Evolutionary conservation across 2,888 invertebrate genomes (phyloP).

Genomic region (Sclerodermus sp.): DNA sequence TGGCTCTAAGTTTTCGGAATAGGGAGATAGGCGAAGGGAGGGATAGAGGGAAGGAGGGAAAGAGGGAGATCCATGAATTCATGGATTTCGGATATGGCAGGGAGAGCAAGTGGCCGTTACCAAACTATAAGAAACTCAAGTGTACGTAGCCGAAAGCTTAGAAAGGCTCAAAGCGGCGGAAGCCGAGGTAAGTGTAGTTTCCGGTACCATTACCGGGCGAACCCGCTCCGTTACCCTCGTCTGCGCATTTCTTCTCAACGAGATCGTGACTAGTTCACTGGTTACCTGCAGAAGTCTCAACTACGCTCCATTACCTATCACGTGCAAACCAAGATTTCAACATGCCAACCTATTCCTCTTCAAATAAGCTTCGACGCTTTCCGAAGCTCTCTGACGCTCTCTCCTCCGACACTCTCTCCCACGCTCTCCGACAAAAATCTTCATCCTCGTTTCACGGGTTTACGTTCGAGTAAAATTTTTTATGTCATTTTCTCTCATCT

Average conservation of each 20-base stretch:
- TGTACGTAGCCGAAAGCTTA: slow-evolving; percentile 12
- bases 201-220: slow-evolving; percentile 46
- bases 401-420: slow-evolving; percentile 1
- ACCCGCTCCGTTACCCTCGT: slow-evolving; percentile 33
- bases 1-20: too few relatives aligned
- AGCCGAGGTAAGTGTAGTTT: slow-evolving; percentile 47
- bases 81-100: slow-evolving; percentile 39
- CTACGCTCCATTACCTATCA: not conserved
- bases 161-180: slow-evolving; percentile 43
- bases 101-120: slow-evolving; percentile 30
- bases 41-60: too few relatives aligned
- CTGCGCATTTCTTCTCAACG: slow-evolving; percentile 22
- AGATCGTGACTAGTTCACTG: slow-evolving; percentile 17
- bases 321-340: slow-evolving; percentile 1
- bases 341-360: slow-evolving; percentile 1
- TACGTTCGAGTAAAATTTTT: too few relatives aligned
- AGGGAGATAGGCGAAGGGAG: too few relatives aligned
- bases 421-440: too few relatives aligned
- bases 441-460: too few relatives aligned
- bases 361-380: too few relatives aligned
- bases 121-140: slow-evolving; percentile 21
- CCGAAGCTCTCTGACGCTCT: slow-evolving; percentile 1
- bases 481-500: too few relatives aligned
- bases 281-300: slow-evolving; percentile 11
- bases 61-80: too few relatives aligned